Evolutionary conservation across 2,797 vertebrate genomes (phyloP).

Genomic region (Epinephelus awoara): DNA sequence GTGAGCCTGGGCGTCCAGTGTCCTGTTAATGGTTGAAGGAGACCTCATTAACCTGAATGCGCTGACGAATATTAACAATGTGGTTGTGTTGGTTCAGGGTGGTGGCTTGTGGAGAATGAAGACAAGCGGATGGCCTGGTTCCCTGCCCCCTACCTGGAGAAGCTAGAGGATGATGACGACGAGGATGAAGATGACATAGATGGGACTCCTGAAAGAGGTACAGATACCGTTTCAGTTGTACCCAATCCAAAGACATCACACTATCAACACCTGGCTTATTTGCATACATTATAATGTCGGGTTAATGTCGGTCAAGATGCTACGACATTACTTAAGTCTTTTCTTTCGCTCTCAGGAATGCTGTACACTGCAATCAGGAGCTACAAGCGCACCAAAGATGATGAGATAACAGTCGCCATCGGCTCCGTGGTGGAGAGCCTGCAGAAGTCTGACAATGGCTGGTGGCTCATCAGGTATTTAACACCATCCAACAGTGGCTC

Average conservation of each 20-base stretch:
- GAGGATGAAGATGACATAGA: constrained; percentile 51
- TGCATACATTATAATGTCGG: background rate
- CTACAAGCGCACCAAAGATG: constrained; percentile 84
- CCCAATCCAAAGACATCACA: background rate
- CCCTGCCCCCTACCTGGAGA: constrained; percentile 92
- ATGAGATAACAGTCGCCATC: constrained; percentile 87
- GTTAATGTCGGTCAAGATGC: background rate
- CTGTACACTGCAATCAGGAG: constrained; percentile 80
- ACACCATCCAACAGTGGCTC: background rate
- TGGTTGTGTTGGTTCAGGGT: constrained; percentile 83
- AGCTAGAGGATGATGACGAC: constrained; percentile 45
- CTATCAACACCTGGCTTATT: background rate
- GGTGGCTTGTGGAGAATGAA: constrained; percentile 95
- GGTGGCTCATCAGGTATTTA: constrained; percentile 93
- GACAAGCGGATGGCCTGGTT: constrained; percentile 92
- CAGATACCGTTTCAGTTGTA: background rate
- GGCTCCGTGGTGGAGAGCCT: constrained; percentile 87
- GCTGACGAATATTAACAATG: background rate
- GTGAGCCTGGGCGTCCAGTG: background rate
- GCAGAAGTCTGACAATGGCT: constrained; percentile 88
- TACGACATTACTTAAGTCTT: background rate
- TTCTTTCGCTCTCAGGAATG: constrained; percentile 71
- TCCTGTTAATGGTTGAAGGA: background rate
- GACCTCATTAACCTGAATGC: fast-evolving
- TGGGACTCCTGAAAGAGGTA: constrained; percentile 57